A percentile compares a stretch with the other conserved stretches of the same genome.
These are phyloP conservation scores for Melanotaenia pygmaea DNA, from an alignment of 2,797 vertebrate species.

Conservation along the genomic window DNA sequence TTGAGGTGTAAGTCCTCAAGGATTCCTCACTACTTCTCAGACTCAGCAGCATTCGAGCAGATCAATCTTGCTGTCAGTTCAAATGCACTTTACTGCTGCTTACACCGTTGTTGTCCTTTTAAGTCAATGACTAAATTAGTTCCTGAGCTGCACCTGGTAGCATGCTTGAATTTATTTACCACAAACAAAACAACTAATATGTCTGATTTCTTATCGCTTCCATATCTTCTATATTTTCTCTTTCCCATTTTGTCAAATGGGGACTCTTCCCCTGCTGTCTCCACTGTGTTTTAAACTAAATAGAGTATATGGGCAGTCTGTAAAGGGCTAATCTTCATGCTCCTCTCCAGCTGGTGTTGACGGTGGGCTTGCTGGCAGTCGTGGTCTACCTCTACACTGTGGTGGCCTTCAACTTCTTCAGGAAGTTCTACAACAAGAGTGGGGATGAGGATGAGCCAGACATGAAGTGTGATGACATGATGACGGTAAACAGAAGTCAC, in stretches of 20 bases:
- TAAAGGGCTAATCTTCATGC: conserved; percentile 7
- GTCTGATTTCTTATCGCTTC: not conserved
- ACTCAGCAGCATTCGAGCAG: conserved; percentile 30
- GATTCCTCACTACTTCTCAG: conserved; percentile 27
- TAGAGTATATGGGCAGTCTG: conserved; percentile 10
- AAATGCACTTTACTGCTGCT: conserved; percentile 14
- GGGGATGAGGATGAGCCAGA: conserved; percentile 96
- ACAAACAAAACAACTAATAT: conserved; percentile 10
- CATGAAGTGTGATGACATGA: conserved; percentile 99
- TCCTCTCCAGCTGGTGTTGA: conserved; percentile 88
- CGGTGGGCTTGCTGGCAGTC: conserved; percentile 94
- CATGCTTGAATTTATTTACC: not conserved
- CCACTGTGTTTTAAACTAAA: conserved; percentile 11
- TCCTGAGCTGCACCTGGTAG: not conserved
- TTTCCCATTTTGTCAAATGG: not conserved
- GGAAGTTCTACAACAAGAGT: conserved; percentile 99
- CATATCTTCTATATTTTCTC: not conserved
- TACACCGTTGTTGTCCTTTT: conserved; percentile 11
- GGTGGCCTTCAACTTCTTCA: conserved; percentile 99
- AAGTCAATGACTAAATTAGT: conserved; percentile 4
- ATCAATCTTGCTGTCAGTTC: conserved; percentile 47
- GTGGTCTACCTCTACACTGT: conserved; percentile 99
- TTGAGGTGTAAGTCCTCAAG: conserved; percentile 12
- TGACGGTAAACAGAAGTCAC: conserved; percentile 86
- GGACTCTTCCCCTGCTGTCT: not conserved